These are phyloP conservation scores for Bujurquina vittata DNA, from an alignment of 2,113 vertebrate genomes.

Conservation along the genomic window DNA sequence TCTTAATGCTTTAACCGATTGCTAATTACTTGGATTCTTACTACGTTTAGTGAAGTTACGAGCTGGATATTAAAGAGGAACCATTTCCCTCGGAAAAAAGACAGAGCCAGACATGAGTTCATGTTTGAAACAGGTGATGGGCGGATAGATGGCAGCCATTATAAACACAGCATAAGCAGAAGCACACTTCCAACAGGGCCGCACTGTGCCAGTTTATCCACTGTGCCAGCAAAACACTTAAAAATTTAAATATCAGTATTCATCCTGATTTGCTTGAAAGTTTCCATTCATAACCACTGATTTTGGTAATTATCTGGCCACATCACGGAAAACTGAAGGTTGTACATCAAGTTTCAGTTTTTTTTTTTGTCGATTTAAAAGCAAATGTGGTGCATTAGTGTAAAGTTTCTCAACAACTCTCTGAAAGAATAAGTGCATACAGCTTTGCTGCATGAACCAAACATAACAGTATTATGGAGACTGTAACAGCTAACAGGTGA, in stretches of 20 bases:
- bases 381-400: background rate
- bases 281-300: background rate
- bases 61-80: slow-evolving; percentile 32
- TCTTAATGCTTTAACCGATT: slow-evolving; percentile 23
- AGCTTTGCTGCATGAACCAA: background rate
- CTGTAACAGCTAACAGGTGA: background rate
- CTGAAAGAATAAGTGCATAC: background rate
- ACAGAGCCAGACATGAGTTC: slow-evolving; percentile 64
- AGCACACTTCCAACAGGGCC: background rate
- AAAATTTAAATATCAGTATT: slow-evolving; percentile 12
- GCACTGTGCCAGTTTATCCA: background rate
- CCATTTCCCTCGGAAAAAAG: slow-evolving; percentile 8
- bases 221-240: slow-evolving; percentile 1
- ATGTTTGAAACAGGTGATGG: slow-evolving; percentile 51
- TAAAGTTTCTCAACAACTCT: background rate
- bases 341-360: background rate
- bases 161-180: slow-evolving; percentile 16
- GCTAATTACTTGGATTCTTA: slow-evolving; percentile 50
- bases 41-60: slow-evolving; percentile 10
- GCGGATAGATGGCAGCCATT: slow-evolving; percentile 23
- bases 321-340: background rate
- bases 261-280: background rate
- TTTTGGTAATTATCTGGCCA: background rate
- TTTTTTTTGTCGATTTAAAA: background rate
- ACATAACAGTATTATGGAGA: background rate